Evolutionary conservation across 2,797 vertebrate species (phyloP), one percentile per base, ranked within the genome.

Genomic region (Acipenser ruthenus): DNA sequence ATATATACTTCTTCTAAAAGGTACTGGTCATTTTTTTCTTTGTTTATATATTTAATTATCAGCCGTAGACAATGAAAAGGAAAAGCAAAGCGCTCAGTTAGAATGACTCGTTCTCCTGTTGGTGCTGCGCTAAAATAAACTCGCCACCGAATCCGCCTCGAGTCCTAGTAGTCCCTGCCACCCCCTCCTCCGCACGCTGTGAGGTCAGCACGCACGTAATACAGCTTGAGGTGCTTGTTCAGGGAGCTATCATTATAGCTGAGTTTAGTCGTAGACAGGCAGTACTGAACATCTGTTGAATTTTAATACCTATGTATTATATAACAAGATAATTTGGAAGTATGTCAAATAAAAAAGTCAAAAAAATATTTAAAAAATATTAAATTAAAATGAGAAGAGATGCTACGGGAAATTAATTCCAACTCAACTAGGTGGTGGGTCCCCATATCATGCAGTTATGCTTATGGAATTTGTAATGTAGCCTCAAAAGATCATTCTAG

Each of bases 191-290:
- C 86, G 82, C 83, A 82, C 74, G 81, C 73, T 76, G 71, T 72
- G 78, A 88, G 87, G 89, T 91, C 88, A 90, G 83, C 75, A 72
- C 83, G 80, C 84, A 88, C 89, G 88, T 86, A 86, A 85, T 83
- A 80, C 79, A 77, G 75, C 77, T 84, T 80, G 81, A 78, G 82
- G 86, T 79, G 82, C 65, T 80, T 59, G 18, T 84, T 85, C 79
- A 84, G 84, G 83, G 77, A 80, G 78, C 77, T 72, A 78, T 79
- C 83, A 82, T 76, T 80, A 75, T 70, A 68, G 37, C 60, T 68
- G 18, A 70, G 68, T 37, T 37, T 37, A 37, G 37, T 37, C 72
- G 73, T 73, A 53, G 69, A 71, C 71, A 72, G 70, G 70, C 70
- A 76, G 75, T 74, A 83, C 70, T 81, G 79, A 62, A 81, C 86